phyloP scores from a whole-genome alignment of 2,888 invertebrate species.

The Slavum lentiscoides region DNA sequence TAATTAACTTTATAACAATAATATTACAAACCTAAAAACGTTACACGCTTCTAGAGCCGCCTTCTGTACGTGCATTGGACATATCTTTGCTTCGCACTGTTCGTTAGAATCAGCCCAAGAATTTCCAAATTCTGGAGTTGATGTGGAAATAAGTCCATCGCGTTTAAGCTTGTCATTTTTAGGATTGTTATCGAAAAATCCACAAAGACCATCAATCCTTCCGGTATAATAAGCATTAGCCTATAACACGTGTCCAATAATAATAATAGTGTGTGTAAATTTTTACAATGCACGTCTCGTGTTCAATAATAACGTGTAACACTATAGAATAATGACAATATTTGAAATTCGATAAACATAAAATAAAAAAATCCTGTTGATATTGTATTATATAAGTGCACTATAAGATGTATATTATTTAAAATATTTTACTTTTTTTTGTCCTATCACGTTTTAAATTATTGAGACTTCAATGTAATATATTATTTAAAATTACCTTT shows the following conservation, averaged over 20 bases:
- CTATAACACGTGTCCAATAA: constrained; percentile 18
- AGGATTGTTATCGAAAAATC: constrained; percentile 70
- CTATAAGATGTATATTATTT: too few relatives aligned
- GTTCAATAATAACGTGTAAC: too few relatives aligned
- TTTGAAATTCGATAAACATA: too few relatives aligned
- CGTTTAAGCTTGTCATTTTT: constrained; percentile 74
- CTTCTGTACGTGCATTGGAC: constrained; percentile 67
- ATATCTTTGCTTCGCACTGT: constrained; percentile 67
- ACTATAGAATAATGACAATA: too few relatives aligned
- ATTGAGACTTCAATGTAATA: too few relatives aligned
- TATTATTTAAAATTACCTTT: constrained; percentile 63
- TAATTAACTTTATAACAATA: background rate
- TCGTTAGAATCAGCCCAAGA: constrained; percentile 65
- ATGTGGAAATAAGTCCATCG: constrained; percentile 67
- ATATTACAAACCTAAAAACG: constrained; percentile 58
- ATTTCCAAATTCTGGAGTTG: constrained; percentile 74
- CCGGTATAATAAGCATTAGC: constrained; percentile 62
- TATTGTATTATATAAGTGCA: too few relatives aligned
- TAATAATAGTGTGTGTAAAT: background rate
- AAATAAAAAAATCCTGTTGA: too few relatives aligned
- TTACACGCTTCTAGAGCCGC: constrained; percentile 72
- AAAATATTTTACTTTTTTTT: too few relatives aligned
- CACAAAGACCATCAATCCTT: constrained; percentile 78
- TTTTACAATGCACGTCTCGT: too few relatives aligned
- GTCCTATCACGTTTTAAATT: too few relatives aligned